Base-by-base conservation (phyloP, 2,797 vertebrate species). In the Sebastes oblongus region DNA sequence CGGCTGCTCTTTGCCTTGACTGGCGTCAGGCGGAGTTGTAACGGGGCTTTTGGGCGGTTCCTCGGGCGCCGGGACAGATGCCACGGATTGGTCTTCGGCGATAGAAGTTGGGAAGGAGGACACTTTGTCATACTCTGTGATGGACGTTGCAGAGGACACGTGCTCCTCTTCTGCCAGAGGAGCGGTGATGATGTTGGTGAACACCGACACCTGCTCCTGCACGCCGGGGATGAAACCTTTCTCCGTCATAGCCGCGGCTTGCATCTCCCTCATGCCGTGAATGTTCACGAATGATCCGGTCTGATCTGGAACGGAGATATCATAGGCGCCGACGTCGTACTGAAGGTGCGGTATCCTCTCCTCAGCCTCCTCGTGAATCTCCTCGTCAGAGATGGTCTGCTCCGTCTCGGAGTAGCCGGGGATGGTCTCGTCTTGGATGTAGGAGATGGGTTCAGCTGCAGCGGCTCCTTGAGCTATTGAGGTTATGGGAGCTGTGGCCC, bases 341-440 rank as follows among this genome's bases (percentile, higher is more conserved):
- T 97, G 97, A 74, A 98, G 95, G 72, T 98, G 97, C 36, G 96
- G 96, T 59, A 98, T 96, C 78, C 97, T 96, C 81, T 99, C 98
- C 81, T 99, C 98, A 0, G 97, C 96, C 83, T 99, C 98, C 22
- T 99, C 98, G 0, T 99, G 98, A 78, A 99, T 99, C 93, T 99
- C 98, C 82, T 99, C 98, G 29, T 99, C 98, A n/a, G 98, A 99
- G 92, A 99, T 98, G 29, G 98, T 99, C 92, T 99, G 98, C 76
- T 99, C 98, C 0, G 98, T 99, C 92, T 99, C 98, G 2, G 98
- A 99, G 89, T 98, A 98, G 75, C 97, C 98, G 0, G 98, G 98
- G 79, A 99, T 99, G 22, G 97, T 98, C 93, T 99, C 98, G 2
- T 99, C 98, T 85, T 99, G 98, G 87, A 98, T 99, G 77, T 97